Percentiles rank a stretch among this genome's conserved stretches.
phyloP scores from a whole-genome alignment of 53 echinoderm and acorn worm species.

The Henricia sp. region DNA sequence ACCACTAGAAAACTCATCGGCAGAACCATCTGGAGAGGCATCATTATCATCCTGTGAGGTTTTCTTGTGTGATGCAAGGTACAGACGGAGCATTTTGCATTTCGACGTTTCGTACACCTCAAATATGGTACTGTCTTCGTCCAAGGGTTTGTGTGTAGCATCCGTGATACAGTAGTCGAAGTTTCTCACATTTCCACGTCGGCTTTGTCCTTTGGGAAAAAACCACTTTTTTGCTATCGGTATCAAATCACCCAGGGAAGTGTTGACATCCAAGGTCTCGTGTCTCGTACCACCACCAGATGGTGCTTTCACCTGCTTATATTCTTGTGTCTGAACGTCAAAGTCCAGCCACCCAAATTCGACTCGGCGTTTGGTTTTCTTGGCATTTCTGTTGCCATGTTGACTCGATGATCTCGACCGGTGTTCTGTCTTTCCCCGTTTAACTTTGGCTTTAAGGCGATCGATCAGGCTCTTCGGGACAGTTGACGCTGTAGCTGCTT shows the following conservation, averaged over 20 bases:
- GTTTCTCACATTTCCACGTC: constrained; percentile 21
- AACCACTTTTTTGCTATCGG: constrained; percentile 7
- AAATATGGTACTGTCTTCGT: neutral
- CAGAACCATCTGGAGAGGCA: too few relatives aligned
- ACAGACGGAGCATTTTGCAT: neutral
- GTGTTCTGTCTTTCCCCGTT: constrained; percentile 5
- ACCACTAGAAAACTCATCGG: neutral
- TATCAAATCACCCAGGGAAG: neutral
- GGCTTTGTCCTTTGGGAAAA: constrained; percentile 42
- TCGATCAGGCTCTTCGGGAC: constrained; percentile 5
- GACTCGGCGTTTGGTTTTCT: constrained; percentile 10
- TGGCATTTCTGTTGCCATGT: constrained; percentile 35
- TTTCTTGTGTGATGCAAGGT: neutral
- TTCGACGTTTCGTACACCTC: neutral
- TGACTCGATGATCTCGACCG: neutral
- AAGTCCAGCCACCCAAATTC: constrained; percentile 62
- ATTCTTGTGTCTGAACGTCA: constrained; percentile 10
- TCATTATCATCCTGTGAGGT: too few relatives aligned
- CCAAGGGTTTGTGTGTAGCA: neutral
- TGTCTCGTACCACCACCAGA: constrained; percentile 6
- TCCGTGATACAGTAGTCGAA: neutral
- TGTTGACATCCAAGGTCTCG: neutral
- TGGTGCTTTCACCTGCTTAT: constrained; percentile 48
- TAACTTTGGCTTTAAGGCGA: neutral
- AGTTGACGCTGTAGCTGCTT: too few relatives aligned